These are phyloP conservation scores for Peromyscus melanophrys DNA, from an alignment of 2,797 vertebrate genomes.

Conservation along the genomic window DNA sequence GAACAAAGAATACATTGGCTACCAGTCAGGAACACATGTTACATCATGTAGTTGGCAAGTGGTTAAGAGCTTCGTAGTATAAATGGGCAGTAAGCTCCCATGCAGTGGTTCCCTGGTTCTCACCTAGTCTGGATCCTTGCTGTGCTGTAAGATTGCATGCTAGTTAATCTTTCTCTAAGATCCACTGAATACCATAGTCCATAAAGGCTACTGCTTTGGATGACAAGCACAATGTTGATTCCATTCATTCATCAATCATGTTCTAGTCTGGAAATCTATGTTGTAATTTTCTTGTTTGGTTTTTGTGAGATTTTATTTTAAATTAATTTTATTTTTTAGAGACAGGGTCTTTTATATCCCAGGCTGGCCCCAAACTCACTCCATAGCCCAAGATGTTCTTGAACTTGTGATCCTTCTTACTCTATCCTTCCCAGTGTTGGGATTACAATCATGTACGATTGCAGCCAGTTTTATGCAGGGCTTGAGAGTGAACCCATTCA, in stretches of 20 bases:
- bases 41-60: slow-evolving; percentile 38
- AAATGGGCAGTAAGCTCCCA: not conserved
- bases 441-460: not conserved
- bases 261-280: not conserved
- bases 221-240: not conserved
- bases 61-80: not conserved
- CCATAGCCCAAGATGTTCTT: no score
- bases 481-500: not conserved
- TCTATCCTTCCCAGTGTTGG: not conserved
- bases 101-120: not conserved
- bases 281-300: not conserved
- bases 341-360: not conserved
- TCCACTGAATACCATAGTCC: not conserved
- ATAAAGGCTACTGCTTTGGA: not conserved
- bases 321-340: not conserved
- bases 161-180: not conserved
- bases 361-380: not conserved
- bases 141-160: not conserved
- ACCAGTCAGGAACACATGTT: not conserved
- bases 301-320: not conserved
- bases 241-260: not conserved
- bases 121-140: not conserved
- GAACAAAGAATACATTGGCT: not conserved
- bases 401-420: not conserved
- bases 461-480: no score